phyloP scores from a whole-genome alignment of 2,888 invertebrate genomes.

The Drosophila kambysellisi region DNA sequence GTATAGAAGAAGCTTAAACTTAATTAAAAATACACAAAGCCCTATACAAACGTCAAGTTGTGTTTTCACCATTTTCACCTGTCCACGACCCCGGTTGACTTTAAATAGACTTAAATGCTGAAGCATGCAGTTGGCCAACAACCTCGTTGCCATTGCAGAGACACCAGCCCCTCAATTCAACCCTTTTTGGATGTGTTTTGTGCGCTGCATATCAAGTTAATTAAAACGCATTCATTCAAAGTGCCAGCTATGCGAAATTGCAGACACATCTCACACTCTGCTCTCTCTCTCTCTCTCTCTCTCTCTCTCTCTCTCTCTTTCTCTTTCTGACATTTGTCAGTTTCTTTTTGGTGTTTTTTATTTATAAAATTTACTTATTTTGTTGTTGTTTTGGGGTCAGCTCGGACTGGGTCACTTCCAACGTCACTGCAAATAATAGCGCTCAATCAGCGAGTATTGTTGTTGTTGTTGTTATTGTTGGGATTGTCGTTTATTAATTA shows the following conservation, averaged over 20 bases:
- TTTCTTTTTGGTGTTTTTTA: conserved; percentile 19
- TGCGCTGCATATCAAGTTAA: conserved; percentile 63
- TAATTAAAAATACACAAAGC: conserved; percentile 38
- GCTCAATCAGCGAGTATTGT: conserved; percentile 48
- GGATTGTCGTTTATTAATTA: conserved; percentile 57
- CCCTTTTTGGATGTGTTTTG: conserved; percentile 31
- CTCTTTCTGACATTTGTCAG: conserved; percentile 12
- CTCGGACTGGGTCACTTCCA: conserved; percentile 53
- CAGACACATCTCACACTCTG: conserved; percentile 40
- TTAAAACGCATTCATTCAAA: conserved; percentile 65
- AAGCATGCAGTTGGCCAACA: conserved; percentile 27
- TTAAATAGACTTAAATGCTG: conserved; percentile 32
- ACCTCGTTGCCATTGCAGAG: conserved; percentile 26
- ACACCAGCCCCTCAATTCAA: conserved; percentile 21
- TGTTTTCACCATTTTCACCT: conserved; percentile 9
- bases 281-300: background rate
- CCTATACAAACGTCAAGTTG: conserved; percentile 24
- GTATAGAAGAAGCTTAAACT: conserved; percentile 23
- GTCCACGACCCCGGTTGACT: conserved; percentile 15
- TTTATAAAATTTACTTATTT: conserved; percentile 5
- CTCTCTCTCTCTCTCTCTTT: background rate
- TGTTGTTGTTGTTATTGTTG: conserved; percentile 12
- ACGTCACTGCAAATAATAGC: conserved; percentile 41
- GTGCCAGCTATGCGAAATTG: conserved; percentile 59
- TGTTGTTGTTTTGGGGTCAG: conserved; percentile 34